Conservation (phyloP, 2,888 invertebrate genomes). For the Clunio marinus region DNA sequence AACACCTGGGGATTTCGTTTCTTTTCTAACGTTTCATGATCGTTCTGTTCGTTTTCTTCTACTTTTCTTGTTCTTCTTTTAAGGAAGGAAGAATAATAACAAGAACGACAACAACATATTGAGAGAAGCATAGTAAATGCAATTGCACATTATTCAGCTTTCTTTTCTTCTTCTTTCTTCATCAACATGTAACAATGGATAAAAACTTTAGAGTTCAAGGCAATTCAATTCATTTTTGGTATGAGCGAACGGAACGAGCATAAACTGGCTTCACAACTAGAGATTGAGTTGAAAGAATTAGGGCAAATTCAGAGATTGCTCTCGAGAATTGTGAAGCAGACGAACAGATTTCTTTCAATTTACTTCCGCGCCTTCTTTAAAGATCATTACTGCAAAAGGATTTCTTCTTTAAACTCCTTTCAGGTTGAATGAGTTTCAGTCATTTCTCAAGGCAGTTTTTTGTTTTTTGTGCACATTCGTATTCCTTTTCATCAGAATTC, state of each 20-base stretch:
- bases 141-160: conserved; percentile 25
- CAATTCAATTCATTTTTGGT: too few species aligned
- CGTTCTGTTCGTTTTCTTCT: not conserved
- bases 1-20: conserved; percentile 18
- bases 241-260: too few species aligned
- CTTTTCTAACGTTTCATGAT: too few species aligned
- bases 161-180: not conserved
- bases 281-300: too few species aligned
- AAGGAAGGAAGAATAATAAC: not conserved
- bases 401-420: not conserved
- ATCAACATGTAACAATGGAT: not conserved
- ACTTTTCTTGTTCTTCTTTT: not conserved
- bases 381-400: too few species aligned
- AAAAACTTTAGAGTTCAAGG: not conserved
- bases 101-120: not conserved
- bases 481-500: not conserved
- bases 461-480: not conserved
- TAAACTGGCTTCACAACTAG: too few species aligned
- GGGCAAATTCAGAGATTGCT: too few species aligned
- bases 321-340: too few species aligned
- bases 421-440: not conserved
- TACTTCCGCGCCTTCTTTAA: not conserved
- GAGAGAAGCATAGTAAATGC: not conserved
- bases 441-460: not conserved
- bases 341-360: not conserved